Percentiles rank a stretch among this genome's conserved stretches.
These are phyloP conservation scores for Papilio xuthus DNA, from an alignment of 1,140 invertebrate genomes.

Conservation along the genomic window DNA sequence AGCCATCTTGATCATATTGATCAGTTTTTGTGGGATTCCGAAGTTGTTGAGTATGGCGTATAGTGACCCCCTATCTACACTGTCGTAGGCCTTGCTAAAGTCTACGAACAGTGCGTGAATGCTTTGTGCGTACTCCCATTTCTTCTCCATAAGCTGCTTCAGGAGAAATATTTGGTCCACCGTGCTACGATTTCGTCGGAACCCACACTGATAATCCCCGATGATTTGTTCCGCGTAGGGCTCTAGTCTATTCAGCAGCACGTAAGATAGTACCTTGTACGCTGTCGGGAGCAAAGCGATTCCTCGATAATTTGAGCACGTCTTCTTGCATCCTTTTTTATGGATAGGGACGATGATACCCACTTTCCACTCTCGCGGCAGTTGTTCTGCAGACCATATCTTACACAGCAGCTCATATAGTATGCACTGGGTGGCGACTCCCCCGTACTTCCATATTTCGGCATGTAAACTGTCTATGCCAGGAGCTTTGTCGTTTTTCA, in stretches of 20 bases:
- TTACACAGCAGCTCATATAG: background rate
- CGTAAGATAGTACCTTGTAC: constrained; percentile 40
- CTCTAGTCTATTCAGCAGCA: constrained; percentile 28
- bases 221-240: too few relatives aligned
- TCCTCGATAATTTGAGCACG: too few relatives aligned
- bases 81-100: constrained; percentile 32
- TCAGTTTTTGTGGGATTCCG: too few relatives aligned
- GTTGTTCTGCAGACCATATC: too few relatives aligned
- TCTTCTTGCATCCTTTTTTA: too few relatives aligned
- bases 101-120: constrained; percentile 26
- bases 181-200: constrained; percentile 14
- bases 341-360: too few relatives aligned
- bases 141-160: too few relatives aligned
- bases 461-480: constrained; percentile 30
- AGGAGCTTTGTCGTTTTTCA: constrained; percentile 38
- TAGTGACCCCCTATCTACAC: constrained; percentile 27
- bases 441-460: constrained; percentile 41
- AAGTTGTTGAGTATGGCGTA: too few relatives aligned
- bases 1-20: too few relatives aligned
- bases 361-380: too few relatives aligned
- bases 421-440: background rate
- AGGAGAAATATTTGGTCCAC: constrained; percentile 30
- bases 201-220: constrained; percentile 38
- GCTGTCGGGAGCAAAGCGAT: constrained; percentile 31
- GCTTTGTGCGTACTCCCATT: constrained; percentile 34